Conservation (phyloP, 2,888 invertebrate species). For the Campoplex capitator region DNA sequence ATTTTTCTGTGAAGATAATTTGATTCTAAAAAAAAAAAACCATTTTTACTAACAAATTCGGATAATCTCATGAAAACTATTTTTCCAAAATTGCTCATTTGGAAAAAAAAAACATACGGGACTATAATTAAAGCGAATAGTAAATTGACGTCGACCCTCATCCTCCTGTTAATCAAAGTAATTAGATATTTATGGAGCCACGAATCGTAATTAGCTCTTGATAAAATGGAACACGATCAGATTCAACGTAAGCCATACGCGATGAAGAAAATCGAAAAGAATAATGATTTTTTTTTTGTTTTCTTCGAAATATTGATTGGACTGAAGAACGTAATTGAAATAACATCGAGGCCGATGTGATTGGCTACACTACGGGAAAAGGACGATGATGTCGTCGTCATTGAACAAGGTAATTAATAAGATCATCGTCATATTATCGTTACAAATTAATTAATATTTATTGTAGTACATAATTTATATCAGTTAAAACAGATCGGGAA, state of each 20-base stretch:
- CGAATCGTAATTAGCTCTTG: not conserved
- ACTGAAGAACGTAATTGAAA: constrained; percentile 3
- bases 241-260: not conserved
- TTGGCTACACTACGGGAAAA: not conserved
- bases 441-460: not conserved
- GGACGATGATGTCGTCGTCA: constrained; percentile 43
- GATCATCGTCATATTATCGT: not conserved
- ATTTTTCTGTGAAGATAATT: not conserved
- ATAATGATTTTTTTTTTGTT: not conserved
- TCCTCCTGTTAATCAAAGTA: not conserved
- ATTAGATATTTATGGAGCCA: not conserved
- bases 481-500: not conserved
- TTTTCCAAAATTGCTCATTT: not conserved
- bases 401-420: constrained; percentile 54
- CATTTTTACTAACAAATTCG: not conserved
- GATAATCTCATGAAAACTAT: not conserved
- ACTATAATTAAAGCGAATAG: not conserved
- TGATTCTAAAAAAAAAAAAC: not conserved
- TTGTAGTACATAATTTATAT: not conserved
- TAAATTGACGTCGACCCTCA: not conserved
- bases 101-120: not conserved
- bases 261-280: not conserved
- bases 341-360: constrained; percentile 24
- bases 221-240: not conserved
- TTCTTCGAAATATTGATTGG: not conserved